Evolutionary conservation across 2,888 invertebrate species (phyloP), one percentile per base, ranked within the genome.

Genomic region (Drosophila austrosaltans): DNA sequence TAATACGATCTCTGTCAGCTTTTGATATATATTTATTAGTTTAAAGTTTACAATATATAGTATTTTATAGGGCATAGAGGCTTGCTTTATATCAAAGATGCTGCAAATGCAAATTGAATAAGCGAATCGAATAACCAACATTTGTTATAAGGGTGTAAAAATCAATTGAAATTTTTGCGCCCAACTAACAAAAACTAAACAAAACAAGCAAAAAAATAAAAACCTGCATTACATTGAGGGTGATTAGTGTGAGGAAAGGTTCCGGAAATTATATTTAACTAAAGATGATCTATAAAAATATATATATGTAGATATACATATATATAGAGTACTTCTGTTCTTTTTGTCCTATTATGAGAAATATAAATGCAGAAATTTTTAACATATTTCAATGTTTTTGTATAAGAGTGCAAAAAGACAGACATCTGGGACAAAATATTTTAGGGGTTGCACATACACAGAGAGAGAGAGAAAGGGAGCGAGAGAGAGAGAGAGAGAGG

Each of bases 191-290:
- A 48, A 48, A 48, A 48, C 25, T 10, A 48, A 48, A 48, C 16
- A 48, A 48, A 48, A 48, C 22, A 48, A 48, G 48, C 48, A 48
- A 10, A 22, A 16, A 16, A 16, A 16, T 16, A 16, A 16, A 25
- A 48, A 48, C 48, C 12, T 25, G 48, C 48, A 48, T 48, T 48
- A 48, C 12, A 48, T 48, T 48, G 48, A 48, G 48, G 48, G 48
- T 12, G 48, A 48, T 48, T 25, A 48, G 48, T 48, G 48, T 12
- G 48, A 48, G 48, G 48, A 48, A 25, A 48, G 25, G 25, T 25
- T 48, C 48, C 48, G 48, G 48, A 48, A 25, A 48, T 48, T 48
- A 48, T 25, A 48, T 48, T 48, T 48, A 48, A 25, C 48, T 25
- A 25, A 48, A 48, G 25, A 48, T 48, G 48, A 48, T 48, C 20